Evolutionary conservation across 2,797 vertebrate genomes (phyloP).

Genomic region (Sebastes wilsoni): DNA sequence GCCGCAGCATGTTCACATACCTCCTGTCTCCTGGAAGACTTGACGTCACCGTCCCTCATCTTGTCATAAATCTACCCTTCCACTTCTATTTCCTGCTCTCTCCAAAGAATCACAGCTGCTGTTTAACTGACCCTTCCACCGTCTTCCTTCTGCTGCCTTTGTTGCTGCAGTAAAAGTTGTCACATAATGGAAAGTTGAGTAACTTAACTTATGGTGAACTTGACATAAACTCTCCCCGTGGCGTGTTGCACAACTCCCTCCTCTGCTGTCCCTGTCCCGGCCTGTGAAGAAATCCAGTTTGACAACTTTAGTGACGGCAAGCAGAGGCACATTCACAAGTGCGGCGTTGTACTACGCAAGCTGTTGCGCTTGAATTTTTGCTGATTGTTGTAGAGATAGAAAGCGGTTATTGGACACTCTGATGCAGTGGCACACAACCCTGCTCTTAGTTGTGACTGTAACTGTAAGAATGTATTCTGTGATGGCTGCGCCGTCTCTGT

Average conservation of each 20-base stretch:
- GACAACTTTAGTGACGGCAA: slow-evolving; percentile 70
- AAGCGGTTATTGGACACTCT: neutral
- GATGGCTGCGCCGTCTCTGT: slow-evolving; percentile 21
- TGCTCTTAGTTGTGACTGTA: neutral
- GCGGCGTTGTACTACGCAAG: slow-evolving; percentile 22
- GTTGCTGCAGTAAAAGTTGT: slow-evolving; percentile 22
- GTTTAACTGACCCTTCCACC: neutral
- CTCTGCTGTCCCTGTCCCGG: slow-evolving; percentile 38
- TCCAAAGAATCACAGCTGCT: slow-evolving; percentile 35
- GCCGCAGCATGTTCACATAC: slow-evolving; percentile 47
- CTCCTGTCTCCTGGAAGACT: slow-evolving; percentile 48
- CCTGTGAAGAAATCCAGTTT: slow-evolving; percentile 72
- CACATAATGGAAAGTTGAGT: slow-evolving; percentile 17
- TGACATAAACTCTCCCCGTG: slow-evolving; percentile 16
- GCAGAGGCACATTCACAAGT: slow-evolving; percentile 63
- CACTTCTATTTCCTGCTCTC: slow-evolving; percentile 7
- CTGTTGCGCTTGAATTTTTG: slow-evolving; percentile 26
- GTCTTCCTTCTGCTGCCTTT: slow-evolving; percentile 2
- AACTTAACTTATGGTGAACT: slow-evolving; percentile 41
- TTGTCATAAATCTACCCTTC: slow-evolving; percentile 60
- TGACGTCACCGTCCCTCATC: slow-evolving; percentile 54
- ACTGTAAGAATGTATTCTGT: slow-evolving; percentile 19
- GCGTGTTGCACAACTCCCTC: slow-evolving; percentile 41
- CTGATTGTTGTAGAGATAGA: neutral
- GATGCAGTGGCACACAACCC: slow-evolving; percentile 12